phyloP scores from a whole-genome alignment of 2,888 invertebrate species.

The Scotopteryx bipunctaria region DNA sequence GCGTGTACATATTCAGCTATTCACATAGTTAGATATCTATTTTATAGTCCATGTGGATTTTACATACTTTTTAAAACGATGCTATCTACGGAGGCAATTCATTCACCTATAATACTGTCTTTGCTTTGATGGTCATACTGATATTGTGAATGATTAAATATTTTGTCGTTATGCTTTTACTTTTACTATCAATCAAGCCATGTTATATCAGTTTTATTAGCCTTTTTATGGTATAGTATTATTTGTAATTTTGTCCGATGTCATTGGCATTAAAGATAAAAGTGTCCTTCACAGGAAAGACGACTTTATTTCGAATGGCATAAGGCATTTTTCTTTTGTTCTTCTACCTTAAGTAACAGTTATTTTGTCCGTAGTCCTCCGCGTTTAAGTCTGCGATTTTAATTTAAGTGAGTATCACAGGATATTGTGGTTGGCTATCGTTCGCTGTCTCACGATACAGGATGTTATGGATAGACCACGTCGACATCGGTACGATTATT shows the following conservation, averaged over 20 bases:
- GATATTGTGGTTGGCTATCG: slow-evolving; percentile 5
- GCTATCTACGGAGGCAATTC: not conserved
- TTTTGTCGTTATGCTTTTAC: not conserved
- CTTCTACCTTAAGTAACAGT: too few relatives aligned
- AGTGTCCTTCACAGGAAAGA: not conserved
- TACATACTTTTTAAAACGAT: not conserved
- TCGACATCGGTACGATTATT: slow-evolving; percentile 16
- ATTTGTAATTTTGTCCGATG: not conserved
- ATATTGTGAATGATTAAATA: not conserved
- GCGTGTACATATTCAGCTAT: not conserved
- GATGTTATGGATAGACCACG: slow-evolving; percentile 13
- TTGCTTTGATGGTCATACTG: not conserved
- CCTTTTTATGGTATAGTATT: not conserved
- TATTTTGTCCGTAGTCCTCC: too few relatives aligned
- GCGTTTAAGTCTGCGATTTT: too few relatives aligned
- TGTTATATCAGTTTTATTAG: not conserved
- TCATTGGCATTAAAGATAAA: not conserved
- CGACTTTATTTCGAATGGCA: not conserved
- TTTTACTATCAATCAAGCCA: not conserved
- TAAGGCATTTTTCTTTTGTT: too few relatives aligned
- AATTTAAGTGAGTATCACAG: too few relatives aligned
- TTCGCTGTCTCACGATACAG: slow-evolving; percentile 6
- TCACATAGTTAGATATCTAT: not conserved
- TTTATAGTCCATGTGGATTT: not conserved
- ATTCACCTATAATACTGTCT: not conserved